These are phyloP conservation scores for Neostethus bicornis DNA, from an alignment of 2,797 vertebrate species.

Conservation along the genomic window DNA sequence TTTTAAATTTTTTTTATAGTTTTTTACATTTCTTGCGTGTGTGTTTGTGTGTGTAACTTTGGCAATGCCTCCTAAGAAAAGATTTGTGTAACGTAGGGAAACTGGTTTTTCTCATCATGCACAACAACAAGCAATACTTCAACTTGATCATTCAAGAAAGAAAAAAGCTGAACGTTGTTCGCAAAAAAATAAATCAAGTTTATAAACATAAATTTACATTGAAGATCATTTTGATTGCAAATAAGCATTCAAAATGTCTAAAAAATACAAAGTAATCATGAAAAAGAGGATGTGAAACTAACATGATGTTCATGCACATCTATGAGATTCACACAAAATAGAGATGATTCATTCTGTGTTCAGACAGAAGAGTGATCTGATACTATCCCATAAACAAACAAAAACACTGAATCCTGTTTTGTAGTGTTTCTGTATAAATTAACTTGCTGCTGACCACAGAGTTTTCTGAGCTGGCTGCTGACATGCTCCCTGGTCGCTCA, in stretches of 20 bases:
- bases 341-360: neutral
- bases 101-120: no score
- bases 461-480: constrained; percentile 21
- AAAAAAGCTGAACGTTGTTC: no score
- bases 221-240: no score
- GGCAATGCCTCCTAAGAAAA: no score
- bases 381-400: constrained; percentile 12
- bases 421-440: constrained; percentile 15
- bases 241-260: neutral
- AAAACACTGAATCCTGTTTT: constrained; percentile 10
- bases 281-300: constrained; percentile 11
- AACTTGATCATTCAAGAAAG: no score
- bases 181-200: no score
- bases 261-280: neutral
- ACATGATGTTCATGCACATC: neutral
- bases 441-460: constrained; percentile 39
- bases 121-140: no score
- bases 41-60: no score
- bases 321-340: constrained; percentile 6
- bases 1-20: no score
- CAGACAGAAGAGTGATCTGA: constrained; percentile 9
- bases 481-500: constrained; percentile 15
- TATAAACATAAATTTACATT: no score
- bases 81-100: no score
- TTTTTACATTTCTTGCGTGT: no score